Percentiles rank a stretch among this genome's conserved stretches.
Conservation (phyloP, 2,888 invertebrate species). For the Helicoverpa assulta region DNA sequence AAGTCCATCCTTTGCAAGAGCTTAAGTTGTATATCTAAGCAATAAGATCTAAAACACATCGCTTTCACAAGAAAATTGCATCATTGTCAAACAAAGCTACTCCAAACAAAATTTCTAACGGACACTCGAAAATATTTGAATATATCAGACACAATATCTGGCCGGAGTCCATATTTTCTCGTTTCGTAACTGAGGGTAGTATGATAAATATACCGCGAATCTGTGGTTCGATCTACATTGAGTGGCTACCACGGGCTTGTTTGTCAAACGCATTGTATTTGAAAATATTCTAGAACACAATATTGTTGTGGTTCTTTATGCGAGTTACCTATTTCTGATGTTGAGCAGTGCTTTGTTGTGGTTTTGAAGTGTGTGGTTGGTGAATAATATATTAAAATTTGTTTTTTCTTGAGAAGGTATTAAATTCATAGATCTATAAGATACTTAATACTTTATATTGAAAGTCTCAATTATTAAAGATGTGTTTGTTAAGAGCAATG, state of each 20-base stretch:
- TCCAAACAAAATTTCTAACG: slow-evolving; percentile 8
- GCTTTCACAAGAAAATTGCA: neutral
- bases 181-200: slow-evolving; percentile 27
- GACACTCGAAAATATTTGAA: slow-evolving; percentile 16
- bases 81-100: neutral
- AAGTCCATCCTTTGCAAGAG: too few species aligned
- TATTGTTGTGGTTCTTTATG: slow-evolving; percentile 11
- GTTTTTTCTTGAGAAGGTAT: too few species aligned
- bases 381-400: too few species aligned
- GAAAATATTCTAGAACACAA: slow-evolving; percentile 7
- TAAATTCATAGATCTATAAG: too few species aligned
- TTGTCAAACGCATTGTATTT: slow-evolving; percentile 26
- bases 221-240: slow-evolving; percentile 32
- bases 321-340: neutral
- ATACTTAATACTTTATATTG: too few species aligned
- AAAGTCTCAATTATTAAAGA: too few species aligned
- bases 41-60: too few species aligned
- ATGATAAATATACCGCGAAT: slow-evolving; percentile 46
- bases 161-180: slow-evolving; percentile 34
- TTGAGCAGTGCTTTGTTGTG: neutral
- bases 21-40: too few species aligned
- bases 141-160: slow-evolving; percentile 3
- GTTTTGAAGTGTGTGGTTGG: neutral
- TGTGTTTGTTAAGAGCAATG: too few species aligned
- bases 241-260: slow-evolving; percentile 31